Evolutionary conservation across 2,113 vertebrate genomes (phyloP).

Genomic region (Girardinichthys multiradiatus): DNA sequence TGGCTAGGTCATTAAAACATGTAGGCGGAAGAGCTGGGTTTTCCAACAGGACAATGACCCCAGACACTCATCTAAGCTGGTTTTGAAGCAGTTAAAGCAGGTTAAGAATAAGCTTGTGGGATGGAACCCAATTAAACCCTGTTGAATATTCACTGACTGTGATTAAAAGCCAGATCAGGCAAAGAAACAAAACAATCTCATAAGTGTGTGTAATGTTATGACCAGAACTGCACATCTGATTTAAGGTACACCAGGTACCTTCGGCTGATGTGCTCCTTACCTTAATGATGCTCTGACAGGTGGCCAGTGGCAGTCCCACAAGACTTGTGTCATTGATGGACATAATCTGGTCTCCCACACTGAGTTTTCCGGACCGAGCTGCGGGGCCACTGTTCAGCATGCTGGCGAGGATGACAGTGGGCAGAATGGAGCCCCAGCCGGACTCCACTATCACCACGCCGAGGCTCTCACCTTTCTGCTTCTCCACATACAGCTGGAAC

Average conservation of each 20-base stretch:
- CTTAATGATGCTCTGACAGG: constrained; percentile 98
- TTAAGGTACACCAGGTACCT: neutral
- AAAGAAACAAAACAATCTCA: no score
- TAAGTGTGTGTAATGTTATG: no score
- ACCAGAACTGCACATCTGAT: neutral
- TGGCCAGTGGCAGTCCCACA: constrained; percentile 94
- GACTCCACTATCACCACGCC: constrained; percentile 98
- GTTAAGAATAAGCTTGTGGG: no score
- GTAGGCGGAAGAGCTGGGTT: no score
- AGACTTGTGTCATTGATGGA: constrained; percentile 97
- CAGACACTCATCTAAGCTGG: no score
- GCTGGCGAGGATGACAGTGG: constrained; percentile 96
- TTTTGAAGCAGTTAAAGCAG: no score
- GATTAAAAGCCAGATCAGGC: no score
- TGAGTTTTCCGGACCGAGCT: constrained; percentile 95
- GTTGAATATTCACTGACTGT: no score
- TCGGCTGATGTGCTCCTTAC: constrained; percentile 64
- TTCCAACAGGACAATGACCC: no score
- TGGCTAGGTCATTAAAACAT: no score
- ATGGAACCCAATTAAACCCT: no score
- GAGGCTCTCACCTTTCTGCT: constrained; percentile 95
- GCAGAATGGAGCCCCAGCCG: constrained; percentile 98
- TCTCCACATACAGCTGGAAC: constrained; percentile 90
- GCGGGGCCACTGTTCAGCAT: constrained; percentile 97
- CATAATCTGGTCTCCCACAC: constrained; percentile 98